Evolutionary conservation across 2,888 invertebrate genomes (phyloP), one percentile per base, ranked within the genome.

Genomic region (Hyposoter dolosus): DNA sequence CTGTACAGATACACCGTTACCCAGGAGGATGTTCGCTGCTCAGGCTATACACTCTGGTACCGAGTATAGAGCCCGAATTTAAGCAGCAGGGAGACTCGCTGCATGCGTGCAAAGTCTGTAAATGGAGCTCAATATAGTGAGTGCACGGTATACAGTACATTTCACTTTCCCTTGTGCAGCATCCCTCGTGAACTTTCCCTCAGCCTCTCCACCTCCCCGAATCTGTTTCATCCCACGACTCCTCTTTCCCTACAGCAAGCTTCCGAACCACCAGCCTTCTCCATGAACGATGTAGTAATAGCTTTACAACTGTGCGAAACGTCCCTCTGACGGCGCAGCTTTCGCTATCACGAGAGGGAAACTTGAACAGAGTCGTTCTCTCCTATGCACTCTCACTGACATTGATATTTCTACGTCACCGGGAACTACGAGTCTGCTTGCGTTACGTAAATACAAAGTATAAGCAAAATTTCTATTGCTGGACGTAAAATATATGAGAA

Each of bases 311-410:
- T 91, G 91, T 89, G 91, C 50, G 45, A 47, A 80, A 76, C 53
- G 65, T 79, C 76, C 72, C 79, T 71, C 71, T 75, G 75, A 71
- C 47, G 84, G 88, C 88, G 87, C 88, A 90, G 93, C 93, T 93
- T 93, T 93, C 93, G 93, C 93, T 93, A 93, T 93, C 93, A 90
- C 90, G 90, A 90, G 63, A 71, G 71, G 68, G 88, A 87, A 92
- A 93, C 92, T 92, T 92, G 93, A 90, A 92, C 93, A 50, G 15
- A 93, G 92, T 92, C 92, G 90, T 91, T 91, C 53, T 19, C 79
- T 19, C 23, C 85, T 83, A 89, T 87, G 85, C 85, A 84, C 88
- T 90, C 84, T 87, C 87, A 63, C 86, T 60, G 23, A n/a, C 9
- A 76, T 72, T 65, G 56, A 56, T 65, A 76, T 74, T 65, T 53